Conservation (phyloP, 2,113 vertebrate species). For the Eonycteris spelaea region DNA sequence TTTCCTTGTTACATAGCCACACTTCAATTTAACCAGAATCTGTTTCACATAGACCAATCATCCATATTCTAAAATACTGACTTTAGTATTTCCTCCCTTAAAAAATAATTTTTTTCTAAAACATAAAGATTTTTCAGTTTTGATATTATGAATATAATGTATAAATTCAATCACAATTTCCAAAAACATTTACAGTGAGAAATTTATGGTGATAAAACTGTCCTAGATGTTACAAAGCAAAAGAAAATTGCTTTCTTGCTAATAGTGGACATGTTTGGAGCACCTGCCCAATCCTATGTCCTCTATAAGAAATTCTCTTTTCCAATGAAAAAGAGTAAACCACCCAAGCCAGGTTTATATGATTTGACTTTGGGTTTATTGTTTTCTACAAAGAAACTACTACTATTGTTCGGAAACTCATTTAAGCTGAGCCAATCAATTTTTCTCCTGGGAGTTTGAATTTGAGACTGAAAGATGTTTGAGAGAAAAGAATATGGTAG, state of each 20-base stretch:
- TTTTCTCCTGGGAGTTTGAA: neutral
- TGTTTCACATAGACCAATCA: neutral
- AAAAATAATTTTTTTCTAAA: neutral
- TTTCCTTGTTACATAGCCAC: neutral
- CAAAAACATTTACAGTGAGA: neutral
- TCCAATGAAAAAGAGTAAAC: neutral
- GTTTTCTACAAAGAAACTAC: neutral
- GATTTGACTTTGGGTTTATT: neutral
- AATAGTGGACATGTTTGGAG: no score
- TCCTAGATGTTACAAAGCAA: neutral
- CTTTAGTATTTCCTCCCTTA: neutral
- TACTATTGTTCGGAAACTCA: neutral
- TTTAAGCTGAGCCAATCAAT: neutral
- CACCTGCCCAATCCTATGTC: neutral
- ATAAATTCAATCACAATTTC: neutral
- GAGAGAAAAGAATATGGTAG: neutral
- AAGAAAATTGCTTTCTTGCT: neutral
- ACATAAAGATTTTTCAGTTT: neutral
- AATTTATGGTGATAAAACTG: neutral
- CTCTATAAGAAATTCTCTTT: neutral
- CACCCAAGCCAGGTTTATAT: neutral
- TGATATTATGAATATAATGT: neutral
- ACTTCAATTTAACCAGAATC: neutral
- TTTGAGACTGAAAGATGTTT: neutral
- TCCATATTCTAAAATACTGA: neutral